These are phyloP conservation scores for Scaptomyza parva DNA, from an alignment of 2,888 invertebrate species.

Conservation along the genomic window DNA sequence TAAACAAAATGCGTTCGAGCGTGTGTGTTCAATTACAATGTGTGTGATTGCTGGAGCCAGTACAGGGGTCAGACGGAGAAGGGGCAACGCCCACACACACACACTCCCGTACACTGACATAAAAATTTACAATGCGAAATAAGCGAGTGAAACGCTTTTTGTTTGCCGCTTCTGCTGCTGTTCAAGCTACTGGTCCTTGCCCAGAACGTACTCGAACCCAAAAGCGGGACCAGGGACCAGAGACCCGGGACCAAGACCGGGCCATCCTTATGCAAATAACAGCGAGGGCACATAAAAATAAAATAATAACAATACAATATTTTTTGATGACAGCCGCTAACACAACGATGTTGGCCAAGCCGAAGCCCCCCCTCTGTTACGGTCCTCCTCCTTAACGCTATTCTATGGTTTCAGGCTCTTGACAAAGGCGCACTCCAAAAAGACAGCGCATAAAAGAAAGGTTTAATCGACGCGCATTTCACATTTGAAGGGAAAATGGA, in stretches of 20 bases:
- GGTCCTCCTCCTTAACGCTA: not conserved
- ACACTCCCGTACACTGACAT: conserved; percentile 53
- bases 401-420: conserved; percentile 43
- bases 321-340: conserved; percentile 78
- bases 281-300: conserved; percentile 76
- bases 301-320: conserved; percentile 80
- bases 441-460: conserved; percentile 75
- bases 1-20: conserved; percentile 81
- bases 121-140: conserved; percentile 81
- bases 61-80: conserved; percentile 23
- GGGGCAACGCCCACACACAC: conserved; percentile 47
- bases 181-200: conserved; percentile 43
- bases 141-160: conserved; percentile 80
- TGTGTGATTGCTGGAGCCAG: conserved; percentile 77
- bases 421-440: conserved; percentile 62
- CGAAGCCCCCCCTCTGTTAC: conserved; percentile 14
- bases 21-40: conserved; percentile 82
- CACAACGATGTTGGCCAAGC: conserved; percentile 54
- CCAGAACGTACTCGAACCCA: conserved; percentile 30
- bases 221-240: conserved; percentile 11
- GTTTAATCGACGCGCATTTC: conserved; percentile 75
- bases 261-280: conserved; percentile 79
- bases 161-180: conserved; percentile 50
- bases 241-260: conserved; percentile 28
- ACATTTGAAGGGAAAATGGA: conserved; percentile 16